Base-by-base conservation (phyloP, 2,113 vertebrate species). In the Osmerus mordax region DNA sequence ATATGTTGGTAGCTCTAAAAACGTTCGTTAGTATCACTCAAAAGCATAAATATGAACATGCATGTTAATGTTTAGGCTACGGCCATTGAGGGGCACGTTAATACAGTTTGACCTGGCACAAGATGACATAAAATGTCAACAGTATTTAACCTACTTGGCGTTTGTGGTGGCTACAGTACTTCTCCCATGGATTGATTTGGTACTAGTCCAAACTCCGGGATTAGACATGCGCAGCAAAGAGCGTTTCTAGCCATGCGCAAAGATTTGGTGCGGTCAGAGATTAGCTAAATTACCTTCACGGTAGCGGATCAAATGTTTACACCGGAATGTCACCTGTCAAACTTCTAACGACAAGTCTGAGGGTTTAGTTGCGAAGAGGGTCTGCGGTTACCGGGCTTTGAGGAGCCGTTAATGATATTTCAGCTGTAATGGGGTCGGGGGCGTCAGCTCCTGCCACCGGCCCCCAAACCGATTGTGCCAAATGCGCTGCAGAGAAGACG, bases 381-480 rank as follows among this genome's bases (percentile, higher is more conserved):
- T 14, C 64, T 28, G 16, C 28, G 14, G 63, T 16, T 18, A 3
- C 0, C 11, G 19, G 63, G 5, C 16, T 23, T n/a, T 12, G 12
- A 19, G 19, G 41, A 0, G 25, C 21, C 3, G 51, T 76, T 21
- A 23, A 74, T 75, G 86, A 9, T 4, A 36, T 55, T 19, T 65
- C 18, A 60, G 52, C 58, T 36, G 71, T 51, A 3, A 90, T 90
- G 89, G 88, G 89, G 64, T 84, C 81, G 69, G 78, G 72, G 78
- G 72, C 80, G 32, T 88, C 87, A 2, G 53, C 74, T 59, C 69
- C 76, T 75, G 73, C 75, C 23, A 51, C 51, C 51, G 15, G 53
- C 75, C 78, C 84, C 65, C 3, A 70, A 1, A 1, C 60, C 9
- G 54, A 54, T 14, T 4, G 69, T 76, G 69, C 61, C 67, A 81